phyloP scores from a whole-genome alignment of 1,140 invertebrate genomes.

The Harpegnathos saltator region DNA sequence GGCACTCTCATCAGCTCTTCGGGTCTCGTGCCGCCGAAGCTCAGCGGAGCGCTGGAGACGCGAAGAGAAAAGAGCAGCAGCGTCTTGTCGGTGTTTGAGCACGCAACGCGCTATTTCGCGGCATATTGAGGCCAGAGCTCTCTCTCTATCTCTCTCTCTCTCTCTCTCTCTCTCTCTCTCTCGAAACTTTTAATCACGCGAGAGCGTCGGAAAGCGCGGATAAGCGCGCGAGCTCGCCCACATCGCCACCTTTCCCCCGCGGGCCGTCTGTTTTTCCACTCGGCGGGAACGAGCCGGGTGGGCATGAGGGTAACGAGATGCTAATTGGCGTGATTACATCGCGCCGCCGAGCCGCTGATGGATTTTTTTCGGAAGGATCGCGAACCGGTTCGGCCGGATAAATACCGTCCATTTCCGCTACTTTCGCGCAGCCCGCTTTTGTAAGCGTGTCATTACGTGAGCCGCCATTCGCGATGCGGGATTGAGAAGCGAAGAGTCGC shows the following conservation, averaged over 20 bases:
- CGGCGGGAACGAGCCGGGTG: neutral
- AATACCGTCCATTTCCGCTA: slow-evolving; percentile 31
- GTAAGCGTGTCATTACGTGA: slow-evolving; percentile 12
- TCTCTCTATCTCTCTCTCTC: too few species aligned
- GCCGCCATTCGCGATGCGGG: neutral
- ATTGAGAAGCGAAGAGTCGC: neutral
- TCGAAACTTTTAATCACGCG: slow-evolving; percentile 57
- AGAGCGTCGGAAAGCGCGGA: slow-evolving; percentile 16
- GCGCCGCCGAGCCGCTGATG: slow-evolving; percentile 20
- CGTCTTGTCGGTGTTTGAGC: neutral
- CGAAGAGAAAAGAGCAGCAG: neutral
- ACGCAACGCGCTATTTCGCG: slow-evolving; percentile 21
- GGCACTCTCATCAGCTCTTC: too few species aligned
- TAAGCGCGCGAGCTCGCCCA: neutral
- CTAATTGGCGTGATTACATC: slow-evolving; percentile 29
- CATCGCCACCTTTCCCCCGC: neutral
- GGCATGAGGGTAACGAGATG: slow-evolving; percentile 30
- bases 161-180: too few species aligned
- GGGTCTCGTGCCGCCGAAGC: neutral
- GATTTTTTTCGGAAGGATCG: neutral
- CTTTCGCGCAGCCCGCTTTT: slow-evolving; percentile 19
- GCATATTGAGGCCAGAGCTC: slow-evolving; percentile 4
- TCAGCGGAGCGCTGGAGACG: neutral
- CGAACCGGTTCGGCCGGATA: slow-evolving; percentile 37
- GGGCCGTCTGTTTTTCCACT: slow-evolving; percentile 4